Evolutionary conservation across 1,140 invertebrate genomes (phyloP), one percentile per base, ranked within the genome.

Genomic region (Ceratosolen fusciceps): DNA sequence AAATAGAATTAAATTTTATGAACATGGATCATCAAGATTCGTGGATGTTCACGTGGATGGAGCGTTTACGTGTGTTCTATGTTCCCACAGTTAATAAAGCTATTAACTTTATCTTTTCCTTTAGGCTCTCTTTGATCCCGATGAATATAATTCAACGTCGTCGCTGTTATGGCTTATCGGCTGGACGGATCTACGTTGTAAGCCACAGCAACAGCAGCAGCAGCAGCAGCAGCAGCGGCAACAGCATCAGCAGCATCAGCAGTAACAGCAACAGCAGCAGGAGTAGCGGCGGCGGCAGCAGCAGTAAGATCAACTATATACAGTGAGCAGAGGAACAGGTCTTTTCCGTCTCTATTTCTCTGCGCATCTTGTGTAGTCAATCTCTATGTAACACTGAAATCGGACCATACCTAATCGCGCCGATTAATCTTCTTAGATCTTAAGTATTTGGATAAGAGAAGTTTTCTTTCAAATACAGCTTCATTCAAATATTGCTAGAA

Each of bases 31-130:
- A 58, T 74, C 58, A 34, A 34, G 29, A 34, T 34, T 34, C 43
- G 24, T 29, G 31, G 54, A 12, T 29, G 34, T 58, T 56, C n/a
- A n/a, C n/a, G n/a, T n/a, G n/a, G n/a, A n/a, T n/a, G n/a, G 72
- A 56, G 37, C 26, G 54, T 24, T 19, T 34, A 54, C 39, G 47
- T 21, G 52, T 43, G 52, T 7, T 29, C 70, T 31, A 26, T 77
- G 84, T 90, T 90, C 88, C 87, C 88, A 90, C 88, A 89, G 84
- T 86, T 85, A 89, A 89, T 89, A 87, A 89, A 90, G 86, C 86
- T 88, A 90, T 89, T 89, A 89, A 89, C 86, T 87, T 87, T 87
- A 87, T 89, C 87, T 86, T 56, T 39, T 65, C 37, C 72, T 47
- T 60, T 54, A 70, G 56, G 39, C 71, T 67, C 75, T 71, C 74